Evolutionary conservation across 2,888 invertebrate species (phyloP), one percentile per base, ranked within the genome.

Genomic region (Drosophila diplacantha): DNA sequence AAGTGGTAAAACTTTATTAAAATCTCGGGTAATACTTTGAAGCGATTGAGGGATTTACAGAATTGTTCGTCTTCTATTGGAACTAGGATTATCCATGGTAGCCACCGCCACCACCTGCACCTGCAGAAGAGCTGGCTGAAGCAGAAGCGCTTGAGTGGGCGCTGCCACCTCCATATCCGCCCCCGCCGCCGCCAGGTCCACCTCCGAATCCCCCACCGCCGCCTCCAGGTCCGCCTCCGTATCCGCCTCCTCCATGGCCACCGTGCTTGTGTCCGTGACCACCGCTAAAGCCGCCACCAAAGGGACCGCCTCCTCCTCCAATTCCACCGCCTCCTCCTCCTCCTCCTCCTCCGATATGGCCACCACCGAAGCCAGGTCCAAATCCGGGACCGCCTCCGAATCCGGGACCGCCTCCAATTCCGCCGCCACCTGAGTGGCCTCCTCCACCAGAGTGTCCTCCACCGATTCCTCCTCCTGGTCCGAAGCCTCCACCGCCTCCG

Each of bases 51-150:
- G 44, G 14, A 38, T 7, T 35, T 41, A 18, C 56, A 35, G 37
- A 29, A 16, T 29, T 24, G 12, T 26, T 24, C 7, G n/a, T 24
- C 7, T 31, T 7, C 12, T 9, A 5, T 11, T 8, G 24, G 14
- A 29, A 20, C 8, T 12, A 12, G 12, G n/a, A 14, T 41, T 68
- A 69, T 31, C 55, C 38, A 26, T 60, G 59, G 26, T 71, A 71
- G 20, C 52, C 61, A 32, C 66, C 71, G 51, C 68, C 71, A 44
- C 20, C 69, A 46, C 35, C 66, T 34, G 76, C 63, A 3, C 69
- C 38, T 8, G 76, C 70, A 26, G 74, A 70, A 8, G 81, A 52
- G 35, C 63, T 66, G 29, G 76, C 67, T 29, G 60, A 46, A n/a
- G 69, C 50, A 41, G 63, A 66, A 12, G 75, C 74, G n/a, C 57